Conservation (phyloP, 2,797 vertebrate genomes). For the Poecilia gillii region DNA sequence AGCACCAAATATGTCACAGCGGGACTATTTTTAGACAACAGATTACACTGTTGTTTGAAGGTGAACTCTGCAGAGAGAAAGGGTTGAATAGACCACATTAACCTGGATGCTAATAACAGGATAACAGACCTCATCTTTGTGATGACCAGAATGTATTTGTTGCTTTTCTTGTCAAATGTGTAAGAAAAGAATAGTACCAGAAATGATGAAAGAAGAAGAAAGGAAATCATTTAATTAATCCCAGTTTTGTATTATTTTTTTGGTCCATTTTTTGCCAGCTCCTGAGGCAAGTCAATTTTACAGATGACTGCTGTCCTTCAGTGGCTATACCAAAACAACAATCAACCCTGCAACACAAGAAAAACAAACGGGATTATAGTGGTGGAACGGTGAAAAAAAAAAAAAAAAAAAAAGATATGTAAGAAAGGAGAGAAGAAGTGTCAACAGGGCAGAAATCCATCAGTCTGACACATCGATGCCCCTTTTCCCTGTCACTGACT, state of each 20-base stretch:
- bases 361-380: constrained; percentile 40
- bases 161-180: constrained; percentile 64
- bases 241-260: constrained; percentile 62
- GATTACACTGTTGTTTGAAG: constrained; percentile 73
- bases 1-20: constrained; percentile 73
- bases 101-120: constrained; percentile 27
- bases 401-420: constrained; percentile 30
- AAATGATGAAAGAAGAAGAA: constrained; percentile 41
- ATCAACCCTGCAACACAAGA: constrained; percentile 65
- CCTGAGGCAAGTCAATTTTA: constrained; percentile 80
- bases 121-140: constrained; percentile 51
- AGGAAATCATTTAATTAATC: constrained; percentile 73
- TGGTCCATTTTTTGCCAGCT: constrained; percentile 66
- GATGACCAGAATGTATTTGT: constrained; percentile 61
- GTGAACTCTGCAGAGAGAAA: constrained; percentile 69
- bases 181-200: constrained; percentile 25
- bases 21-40: constrained; percentile 75
- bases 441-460: constrained; percentile 73
- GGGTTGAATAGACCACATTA: constrained; percentile 53
- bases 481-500: constrained; percentile 74
- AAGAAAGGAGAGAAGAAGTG: constrained; percentile 54
- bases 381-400: constrained; percentile 6
- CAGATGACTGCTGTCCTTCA: constrained; percentile 84
- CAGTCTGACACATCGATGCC: constrained; percentile 71
- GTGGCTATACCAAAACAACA: constrained; percentile 64